Base-by-base conservation (phyloP, 2,113 vertebrate species). In the Rhea pennata region DNA sequence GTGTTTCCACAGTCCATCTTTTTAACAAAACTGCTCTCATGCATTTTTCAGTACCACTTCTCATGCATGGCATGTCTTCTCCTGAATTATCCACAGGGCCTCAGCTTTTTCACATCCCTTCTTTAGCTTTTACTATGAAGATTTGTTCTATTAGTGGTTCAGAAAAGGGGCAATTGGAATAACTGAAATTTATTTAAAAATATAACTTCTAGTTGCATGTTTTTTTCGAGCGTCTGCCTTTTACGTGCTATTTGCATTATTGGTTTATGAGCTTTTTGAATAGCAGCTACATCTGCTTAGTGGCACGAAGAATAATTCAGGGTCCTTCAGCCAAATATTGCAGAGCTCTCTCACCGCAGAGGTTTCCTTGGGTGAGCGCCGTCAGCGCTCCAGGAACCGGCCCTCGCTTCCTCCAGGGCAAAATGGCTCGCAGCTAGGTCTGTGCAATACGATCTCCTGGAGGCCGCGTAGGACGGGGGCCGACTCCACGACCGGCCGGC, bases 351-450 rank as follows among this genome's bases (percentile, higher is more conserved):
- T 92, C 42, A 16, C 72, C 88, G 87, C 64, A 88, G 78, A 94
- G 82, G 29, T 74, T 64, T 92, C 27, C 1, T 81, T 74, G 84
- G 84, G 36, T 3, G 2, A 86, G 42, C 0, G 0, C 33, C 81
- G 84, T 65, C 74, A 85, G 48, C 15, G 33, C 13, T 15, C 1
- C 53, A 46, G 48, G 75, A 86, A 36, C 29, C 39, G 0, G n/a
- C 50, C 42, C n/a, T 4, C 1, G 51, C 91, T 91, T 10, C 39
- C 0, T 0, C 33, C 0, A 0, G 12, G 33, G 70, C 79, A 58
- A 69, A 79, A 66, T 44, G 26, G 10, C 48, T 92, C 44, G 29
- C 19, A 26, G 82, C 42, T 67, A 11, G 13, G 27, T 40, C 15
- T 46, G 10, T 44, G 26, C 26, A 15, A 67, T 46, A 29, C 73